These are phyloP conservation scores for Neopelma chrysocephalum DNA, from an alignment of 2,797 vertebrate genomes.

Conservation along the genomic window DNA sequence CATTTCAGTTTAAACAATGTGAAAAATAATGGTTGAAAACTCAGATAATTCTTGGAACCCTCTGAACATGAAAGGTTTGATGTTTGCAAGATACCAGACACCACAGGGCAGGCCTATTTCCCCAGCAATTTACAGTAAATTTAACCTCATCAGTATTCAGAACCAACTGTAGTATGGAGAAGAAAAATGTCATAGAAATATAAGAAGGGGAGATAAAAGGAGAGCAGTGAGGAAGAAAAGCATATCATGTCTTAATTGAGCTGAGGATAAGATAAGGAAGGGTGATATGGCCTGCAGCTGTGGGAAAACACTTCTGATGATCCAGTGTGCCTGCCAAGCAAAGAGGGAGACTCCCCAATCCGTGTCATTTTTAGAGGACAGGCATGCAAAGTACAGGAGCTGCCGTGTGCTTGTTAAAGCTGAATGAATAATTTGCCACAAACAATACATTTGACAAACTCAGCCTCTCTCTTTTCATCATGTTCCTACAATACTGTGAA, in stretches of 20 bases:
- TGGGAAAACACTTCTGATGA: neutral
- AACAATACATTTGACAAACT: neutral
- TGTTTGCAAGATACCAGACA: neutral
- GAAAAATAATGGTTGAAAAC: neutral
- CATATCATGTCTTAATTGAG: constrained; percentile 17
- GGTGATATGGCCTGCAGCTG: neutral
- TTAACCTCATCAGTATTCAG: constrained; percentile 35
- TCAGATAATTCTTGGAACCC: neutral
- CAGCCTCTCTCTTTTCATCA: neutral
- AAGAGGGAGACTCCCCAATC: neutral
- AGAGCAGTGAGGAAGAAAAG: neutral
- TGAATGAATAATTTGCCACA: neutral
- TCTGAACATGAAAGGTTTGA: neutral
- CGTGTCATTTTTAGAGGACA: neutral
- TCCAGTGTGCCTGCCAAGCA: neutral
- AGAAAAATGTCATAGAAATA: neutral
- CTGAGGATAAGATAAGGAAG: neutral
- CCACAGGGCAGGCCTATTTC: neutral
- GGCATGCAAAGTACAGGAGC: neutral
- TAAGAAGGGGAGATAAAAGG: constrained; percentile 28
- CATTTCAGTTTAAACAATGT: neutral
- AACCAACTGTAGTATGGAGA: neutral
- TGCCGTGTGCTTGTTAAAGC: neutral
- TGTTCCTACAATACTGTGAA: neutral
- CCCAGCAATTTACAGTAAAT: neutral